Percentiles rank a stretch among this genome's conserved stretches.
Evolutionary conservation across 2,888 invertebrate species (phyloP).

Genomic region (Sphaerophoria rueppellii): DNA sequence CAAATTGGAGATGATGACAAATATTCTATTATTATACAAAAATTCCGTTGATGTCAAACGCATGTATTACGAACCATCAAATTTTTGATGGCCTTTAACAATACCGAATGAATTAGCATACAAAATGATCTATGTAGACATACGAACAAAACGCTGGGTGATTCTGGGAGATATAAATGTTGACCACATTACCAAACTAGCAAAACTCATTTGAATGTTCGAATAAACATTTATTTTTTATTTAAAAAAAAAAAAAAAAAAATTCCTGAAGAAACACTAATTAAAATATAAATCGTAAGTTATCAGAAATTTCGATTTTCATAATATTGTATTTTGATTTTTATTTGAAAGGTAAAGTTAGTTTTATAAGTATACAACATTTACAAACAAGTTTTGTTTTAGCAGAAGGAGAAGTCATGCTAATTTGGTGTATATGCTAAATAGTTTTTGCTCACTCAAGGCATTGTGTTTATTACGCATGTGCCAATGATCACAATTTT

Average conservation of each 20-base stretch:
- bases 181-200: neutral
- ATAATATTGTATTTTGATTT: slow-evolving; percentile 1
- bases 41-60: too few relatives aligned
- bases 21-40: neutral
- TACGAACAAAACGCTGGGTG: neutral
- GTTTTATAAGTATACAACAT: neutral
- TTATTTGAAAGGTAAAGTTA: slow-evolving; percentile 3
- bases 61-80: neutral
- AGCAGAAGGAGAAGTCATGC: slow-evolving; percentile 3
- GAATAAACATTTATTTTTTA: neutral
- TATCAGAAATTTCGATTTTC: slow-evolving; percentile 4
- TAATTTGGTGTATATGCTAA: neutral
- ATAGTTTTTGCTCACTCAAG: neutral
- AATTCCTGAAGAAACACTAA: neutral
- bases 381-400: slow-evolving; percentile 7
- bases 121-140: neutral
- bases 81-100: neutral
- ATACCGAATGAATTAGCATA: neutral
- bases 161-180: neutral
- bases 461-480: neutral
- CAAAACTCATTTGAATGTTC: too few relatives aligned
- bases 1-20: neutral
- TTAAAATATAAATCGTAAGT: neutral
- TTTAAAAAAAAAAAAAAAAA: neutral
- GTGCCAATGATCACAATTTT: neutral